Conservation (phyloP, 2,113 vertebrate species). For the Naja naja region DNA sequence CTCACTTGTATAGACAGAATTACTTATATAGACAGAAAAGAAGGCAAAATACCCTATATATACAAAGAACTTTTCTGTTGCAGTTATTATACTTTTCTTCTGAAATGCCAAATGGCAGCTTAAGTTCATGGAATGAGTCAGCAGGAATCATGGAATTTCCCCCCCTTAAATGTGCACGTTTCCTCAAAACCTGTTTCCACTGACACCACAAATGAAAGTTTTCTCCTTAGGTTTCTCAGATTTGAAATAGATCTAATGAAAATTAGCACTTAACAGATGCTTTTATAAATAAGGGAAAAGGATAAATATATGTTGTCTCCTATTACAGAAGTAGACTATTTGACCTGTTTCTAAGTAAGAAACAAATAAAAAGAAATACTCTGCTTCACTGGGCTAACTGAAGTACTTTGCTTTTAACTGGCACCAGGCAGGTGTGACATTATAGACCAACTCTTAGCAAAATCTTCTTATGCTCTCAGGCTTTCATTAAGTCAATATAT, state of each 20-base stretch:
- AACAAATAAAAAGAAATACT: background rate
- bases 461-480: background rate
- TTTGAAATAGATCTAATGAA: background rate
- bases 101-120: background rate
- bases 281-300: background rate
- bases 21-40: background rate
- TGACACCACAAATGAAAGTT: background rate
- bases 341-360: background rate
- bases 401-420: background rate
- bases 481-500: background rate
- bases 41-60: background rate
- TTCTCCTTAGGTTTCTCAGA: background rate
- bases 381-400: background rate
- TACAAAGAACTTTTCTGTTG: background rate
- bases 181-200: background rate
- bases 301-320: background rate
- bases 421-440: background rate
- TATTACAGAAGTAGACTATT: background rate
- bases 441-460: background rate
- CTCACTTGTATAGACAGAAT: background rate
- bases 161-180: background rate
- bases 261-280: background rate
- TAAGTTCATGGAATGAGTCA: background rate
- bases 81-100: background rate
- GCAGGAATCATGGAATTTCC: background rate